Percentiles rank a stretch among this genome's conserved stretches.
phyloP scores from a whole-genome alignment of 2,888 invertebrate species.

The Philopedon plagiatum region DNA sequence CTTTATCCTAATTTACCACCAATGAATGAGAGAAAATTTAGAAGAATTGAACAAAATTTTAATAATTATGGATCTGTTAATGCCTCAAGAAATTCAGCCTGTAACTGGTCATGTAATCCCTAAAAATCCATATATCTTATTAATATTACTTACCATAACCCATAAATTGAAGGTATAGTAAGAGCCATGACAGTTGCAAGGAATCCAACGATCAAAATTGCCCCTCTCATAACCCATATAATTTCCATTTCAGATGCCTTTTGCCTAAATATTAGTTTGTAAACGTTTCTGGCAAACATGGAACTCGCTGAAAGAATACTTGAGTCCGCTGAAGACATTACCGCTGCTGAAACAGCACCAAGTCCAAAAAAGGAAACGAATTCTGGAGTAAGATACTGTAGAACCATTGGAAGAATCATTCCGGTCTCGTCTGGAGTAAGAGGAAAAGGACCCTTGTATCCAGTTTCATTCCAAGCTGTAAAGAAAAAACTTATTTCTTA shows the following conservation, averaged over 20 bases:
- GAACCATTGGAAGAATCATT: slow-evolving; percentile 96
- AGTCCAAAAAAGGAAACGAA: slow-evolving; percentile 98
- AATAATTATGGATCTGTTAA: no score
- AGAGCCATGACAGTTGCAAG: slow-evolving; percentile 96
- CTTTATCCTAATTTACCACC: no score
- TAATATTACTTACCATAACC: slow-evolving; percentile 82
- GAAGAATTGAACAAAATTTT: no score
- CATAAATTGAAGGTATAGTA: slow-evolving; percentile 97
- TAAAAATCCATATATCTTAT: no score
- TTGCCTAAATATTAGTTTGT: slow-evolving; percentile 96
- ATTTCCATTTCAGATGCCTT: slow-evolving; percentile 98
- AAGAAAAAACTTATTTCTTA: slow-evolving; percentile 15
- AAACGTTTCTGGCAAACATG: slow-evolving; percentile 99
- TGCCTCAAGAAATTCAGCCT: no score
- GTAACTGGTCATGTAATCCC: no score
- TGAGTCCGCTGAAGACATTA: slow-evolving; percentile 99
- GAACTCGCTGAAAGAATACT: slow-evolving; percentile 98
- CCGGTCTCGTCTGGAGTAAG: slow-evolving; percentile 85
- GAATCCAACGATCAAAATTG: slow-evolving; percentile 92
- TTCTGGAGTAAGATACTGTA: slow-evolving; percentile 96
- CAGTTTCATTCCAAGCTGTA: slow-evolving; percentile 96
- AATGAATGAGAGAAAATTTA: no score
- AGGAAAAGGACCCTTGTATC: slow-evolving; percentile 82
- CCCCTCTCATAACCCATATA: slow-evolving; percentile 94
- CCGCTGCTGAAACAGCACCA: slow-evolving; percentile 98